Evolutionary conservation across 2,888 invertebrate genomes (phyloP).

Genomic region (Frankliniella fusca): DNA sequence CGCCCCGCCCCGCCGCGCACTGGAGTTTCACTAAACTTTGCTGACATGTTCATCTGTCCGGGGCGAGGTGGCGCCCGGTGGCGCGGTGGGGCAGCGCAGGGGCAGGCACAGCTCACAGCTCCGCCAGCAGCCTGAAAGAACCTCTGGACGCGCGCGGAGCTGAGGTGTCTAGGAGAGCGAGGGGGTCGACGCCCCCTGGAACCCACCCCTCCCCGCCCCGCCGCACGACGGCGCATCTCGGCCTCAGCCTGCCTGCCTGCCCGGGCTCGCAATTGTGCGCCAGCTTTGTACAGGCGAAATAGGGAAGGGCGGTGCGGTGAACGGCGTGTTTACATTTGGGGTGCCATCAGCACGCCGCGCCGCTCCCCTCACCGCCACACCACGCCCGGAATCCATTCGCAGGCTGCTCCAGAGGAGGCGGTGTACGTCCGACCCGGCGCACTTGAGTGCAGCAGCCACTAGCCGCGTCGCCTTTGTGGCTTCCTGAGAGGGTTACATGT

Average conservation of each 20-base stretch:
- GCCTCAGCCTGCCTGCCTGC: not conserved
- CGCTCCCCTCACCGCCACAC: not conserved
- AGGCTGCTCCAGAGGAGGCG: not conserved
- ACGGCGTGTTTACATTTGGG: constrained; percentile 23
- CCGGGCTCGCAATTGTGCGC: not conserved
- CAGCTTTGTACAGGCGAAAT: constrained; percentile 24
- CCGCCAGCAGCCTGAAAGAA: too few species aligned
- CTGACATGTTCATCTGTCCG: constrained; percentile 1
- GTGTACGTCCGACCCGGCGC: too few species aligned
- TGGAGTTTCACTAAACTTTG: constrained; percentile 14
- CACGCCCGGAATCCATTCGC: constrained; percentile 15
- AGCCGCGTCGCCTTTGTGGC: too few species aligned
- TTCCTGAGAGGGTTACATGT: not conserved
- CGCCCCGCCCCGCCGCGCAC: not conserved
- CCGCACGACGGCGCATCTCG: not conserved
- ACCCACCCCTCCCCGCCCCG: not conserved
- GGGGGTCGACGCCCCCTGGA: not conserved
- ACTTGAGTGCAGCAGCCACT: too few species aligned
- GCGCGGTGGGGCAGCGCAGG: not conserved
- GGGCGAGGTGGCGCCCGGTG: not conserved
- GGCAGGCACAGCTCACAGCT: too few species aligned
- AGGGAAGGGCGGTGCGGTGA: not conserved
- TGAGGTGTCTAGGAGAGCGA: not conserved
- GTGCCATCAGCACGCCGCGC: not conserved
- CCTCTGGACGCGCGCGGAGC: not conserved